Evolutionary conservation across 2,113 vertebrate species (phyloP).

Genomic region (Piaya cayana): DNA sequence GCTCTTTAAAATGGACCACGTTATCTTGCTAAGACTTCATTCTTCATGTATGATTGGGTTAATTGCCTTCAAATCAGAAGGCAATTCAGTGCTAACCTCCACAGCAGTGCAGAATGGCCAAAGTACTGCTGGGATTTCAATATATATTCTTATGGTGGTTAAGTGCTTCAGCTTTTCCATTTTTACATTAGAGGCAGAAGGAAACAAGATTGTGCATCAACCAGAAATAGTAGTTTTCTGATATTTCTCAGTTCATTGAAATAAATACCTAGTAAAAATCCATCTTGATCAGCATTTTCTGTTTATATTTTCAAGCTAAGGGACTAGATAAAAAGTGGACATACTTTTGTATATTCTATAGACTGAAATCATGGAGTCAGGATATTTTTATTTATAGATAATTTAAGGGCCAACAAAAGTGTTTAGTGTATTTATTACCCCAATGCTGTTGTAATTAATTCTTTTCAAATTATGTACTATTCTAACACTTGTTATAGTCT

Average conservation of each 20-base stretch:
- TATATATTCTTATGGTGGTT: background rate
- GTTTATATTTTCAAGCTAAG: background rate
- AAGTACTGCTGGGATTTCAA: background rate
- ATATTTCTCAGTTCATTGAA: background rate
- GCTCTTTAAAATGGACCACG: background rate
- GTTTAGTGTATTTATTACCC: background rate
- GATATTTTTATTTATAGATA: background rate
- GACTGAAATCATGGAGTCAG: background rate
- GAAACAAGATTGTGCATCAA: background rate
- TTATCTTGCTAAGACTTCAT: background rate
- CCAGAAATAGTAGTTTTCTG: background rate
- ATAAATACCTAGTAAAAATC: slow-evolving; percentile 12
- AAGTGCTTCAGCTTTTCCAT: background rate
- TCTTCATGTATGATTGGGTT: slow-evolving; percentile 4
- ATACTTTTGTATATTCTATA: background rate
- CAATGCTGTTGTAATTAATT: background rate
- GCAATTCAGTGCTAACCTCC: background rate
- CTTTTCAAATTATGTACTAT: background rate
- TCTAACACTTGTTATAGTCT: background rate
- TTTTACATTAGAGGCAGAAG: background rate
- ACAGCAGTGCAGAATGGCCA: background rate
- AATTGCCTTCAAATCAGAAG: slow-evolving; percentile 4
- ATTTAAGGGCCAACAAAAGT: background rate
- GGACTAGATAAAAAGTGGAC: background rate
- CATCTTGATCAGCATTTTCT: background rate